A percentile compares a stretch with the other conserved stretches of the same genome.
These are phyloP conservation scores for Ornithoptera alexandrae DNA, from an alignment of 2,888 invertebrate species.

Conservation along the genomic window DNA sequence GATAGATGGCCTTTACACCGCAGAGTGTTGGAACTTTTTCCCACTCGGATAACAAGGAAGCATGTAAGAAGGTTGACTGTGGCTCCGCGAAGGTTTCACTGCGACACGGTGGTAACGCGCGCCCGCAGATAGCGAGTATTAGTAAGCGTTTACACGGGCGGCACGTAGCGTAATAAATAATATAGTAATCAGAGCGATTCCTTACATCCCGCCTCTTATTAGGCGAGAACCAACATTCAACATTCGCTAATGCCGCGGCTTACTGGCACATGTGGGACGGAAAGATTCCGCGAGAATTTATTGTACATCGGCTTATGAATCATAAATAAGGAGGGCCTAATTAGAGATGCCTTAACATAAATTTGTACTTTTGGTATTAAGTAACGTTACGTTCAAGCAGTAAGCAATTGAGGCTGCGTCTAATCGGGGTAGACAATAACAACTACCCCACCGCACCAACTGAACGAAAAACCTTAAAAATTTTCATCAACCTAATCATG, in stretches of 20 bases:
- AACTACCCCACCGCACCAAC: not conserved
- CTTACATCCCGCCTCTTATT: constrained; percentile 79
- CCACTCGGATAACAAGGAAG: constrained; percentile 32
- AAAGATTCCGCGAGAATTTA: constrained; percentile 76
- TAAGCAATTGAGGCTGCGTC: not conserved
- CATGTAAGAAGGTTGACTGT: constrained; percentile 1
- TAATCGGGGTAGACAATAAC: not conserved
- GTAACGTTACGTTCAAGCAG: constrained; percentile 14
- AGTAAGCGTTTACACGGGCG: constrained; percentile 77
- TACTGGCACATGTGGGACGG: constrained; percentile 77
- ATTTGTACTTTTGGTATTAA: constrained; percentile 23
- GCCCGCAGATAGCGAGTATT: constrained; percentile 65
- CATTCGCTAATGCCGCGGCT: constrained; percentile 76
- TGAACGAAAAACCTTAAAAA: not conserved
- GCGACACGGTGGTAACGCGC: constrained; percentile 61
- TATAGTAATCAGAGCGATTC: constrained; percentile 79
- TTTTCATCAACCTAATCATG: not conserved
- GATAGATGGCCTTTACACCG: constrained; percentile 62
- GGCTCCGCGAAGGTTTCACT: constrained; percentile 34
- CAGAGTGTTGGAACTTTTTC: constrained; percentile 53
- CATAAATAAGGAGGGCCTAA: constrained; percentile 77
- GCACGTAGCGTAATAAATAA: constrained; percentile 80
- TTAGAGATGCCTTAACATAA: constrained; percentile 64
- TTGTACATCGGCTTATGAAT: constrained; percentile 79
- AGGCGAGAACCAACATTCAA: constrained; percentile 77